A percentile compares a stretch with the other conserved stretches of the same genome.
These are phyloP conservation scores for Drosophila seguyi DNA, from an alignment of 1,140 invertebrate species.

Conservation along the genomic window DNA sequence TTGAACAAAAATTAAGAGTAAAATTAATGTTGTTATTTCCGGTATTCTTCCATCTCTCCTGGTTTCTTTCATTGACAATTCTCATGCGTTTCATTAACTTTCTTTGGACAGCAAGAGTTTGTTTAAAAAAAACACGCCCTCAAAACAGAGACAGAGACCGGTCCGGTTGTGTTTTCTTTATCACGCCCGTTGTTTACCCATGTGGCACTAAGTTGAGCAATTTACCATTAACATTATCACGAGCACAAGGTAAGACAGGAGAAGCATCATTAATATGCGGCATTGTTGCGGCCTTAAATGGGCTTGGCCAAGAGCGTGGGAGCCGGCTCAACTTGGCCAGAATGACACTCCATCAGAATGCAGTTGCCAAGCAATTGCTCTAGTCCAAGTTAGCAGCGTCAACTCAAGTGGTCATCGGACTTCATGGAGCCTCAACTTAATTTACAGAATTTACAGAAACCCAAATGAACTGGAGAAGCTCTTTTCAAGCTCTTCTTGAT, in stretches of 20 bases:
- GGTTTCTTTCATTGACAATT: background rate
- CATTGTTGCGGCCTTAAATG: constrained; percentile 32
- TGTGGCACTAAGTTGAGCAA: constrained; percentile 41
- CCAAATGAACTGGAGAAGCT: constrained; percentile 37
- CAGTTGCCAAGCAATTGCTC: constrained; percentile 21
- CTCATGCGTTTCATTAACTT: constrained; percentile 13
- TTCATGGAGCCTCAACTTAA: constrained; percentile 69
- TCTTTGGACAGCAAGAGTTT: constrained; percentile 10
- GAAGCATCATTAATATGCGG: constrained; percentile 68
- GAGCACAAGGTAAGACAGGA: constrained; percentile 34
- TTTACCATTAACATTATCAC: constrained; percentile 52
- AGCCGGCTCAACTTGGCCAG: constrained; percentile 45
- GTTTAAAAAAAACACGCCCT: constrained; percentile 1
- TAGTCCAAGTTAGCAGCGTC: constrained; percentile 4
- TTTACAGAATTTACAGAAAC: constrained; percentile 49
- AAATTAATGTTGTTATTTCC: background rate
- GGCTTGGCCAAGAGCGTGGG: constrained; percentile 55
- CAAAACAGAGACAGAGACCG: background rate
- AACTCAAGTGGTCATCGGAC: constrained; percentile 48
- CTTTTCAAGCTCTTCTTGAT: constrained; percentile 74
- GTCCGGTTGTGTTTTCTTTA: constrained; percentile 15
- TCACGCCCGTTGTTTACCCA: constrained; percentile 42
- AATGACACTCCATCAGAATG: constrained; percentile 32
- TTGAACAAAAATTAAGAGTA: background rate
- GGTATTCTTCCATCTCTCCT: no score